phyloP scores from a whole-genome alignment of 2,888 invertebrate species.

The Clistopyga incitator region DNA sequence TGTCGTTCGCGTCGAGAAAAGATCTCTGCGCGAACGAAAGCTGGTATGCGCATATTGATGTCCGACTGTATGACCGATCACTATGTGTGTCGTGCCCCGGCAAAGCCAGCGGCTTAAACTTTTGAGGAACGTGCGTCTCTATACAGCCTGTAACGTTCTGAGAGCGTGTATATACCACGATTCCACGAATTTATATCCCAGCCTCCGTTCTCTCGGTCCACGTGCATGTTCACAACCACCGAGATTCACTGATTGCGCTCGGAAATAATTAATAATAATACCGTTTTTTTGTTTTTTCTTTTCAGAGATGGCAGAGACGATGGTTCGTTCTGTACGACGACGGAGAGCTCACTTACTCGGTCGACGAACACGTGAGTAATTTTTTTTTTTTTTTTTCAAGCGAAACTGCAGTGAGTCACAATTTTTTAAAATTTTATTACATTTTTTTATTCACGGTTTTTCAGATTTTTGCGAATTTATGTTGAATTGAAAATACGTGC shows the following conservation, averaged over 20 bases:
- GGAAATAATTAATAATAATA: constrained; percentile 24
- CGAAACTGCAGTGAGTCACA: background rate
- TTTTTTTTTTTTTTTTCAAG: background rate
- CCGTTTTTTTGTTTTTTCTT: constrained; percentile 70
- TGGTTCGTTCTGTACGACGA: constrained; percentile 99
- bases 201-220: constrained; percentile 16
- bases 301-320: constrained; percentile 99
- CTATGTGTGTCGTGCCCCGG: constrained; percentile 24
- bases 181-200: constrained; percentile 20
- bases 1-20: constrained; percentile 53
- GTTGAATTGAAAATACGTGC: too few species aligned
- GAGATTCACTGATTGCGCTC: constrained; percentile 11
- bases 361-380: constrained; percentile 98
- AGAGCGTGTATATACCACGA: background rate
- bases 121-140: constrained; percentile 27
- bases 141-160: background rate
- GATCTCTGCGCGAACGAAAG: constrained; percentile 51
- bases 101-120: constrained; percentile 20
- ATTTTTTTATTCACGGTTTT: background rate
- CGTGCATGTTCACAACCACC: background rate
- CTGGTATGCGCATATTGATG: constrained; percentile 67
- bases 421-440: too few species aligned
- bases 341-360: constrained; percentile 97
- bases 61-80: constrained; percentile 61
- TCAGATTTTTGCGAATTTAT: too few species aligned